Percentiles rank a stretch among this genome's conserved stretches.
These are phyloP conservation scores for Argyrosomus regius DNA, from an alignment of 2,797 vertebrate species.

Conservation along the genomic window DNA sequence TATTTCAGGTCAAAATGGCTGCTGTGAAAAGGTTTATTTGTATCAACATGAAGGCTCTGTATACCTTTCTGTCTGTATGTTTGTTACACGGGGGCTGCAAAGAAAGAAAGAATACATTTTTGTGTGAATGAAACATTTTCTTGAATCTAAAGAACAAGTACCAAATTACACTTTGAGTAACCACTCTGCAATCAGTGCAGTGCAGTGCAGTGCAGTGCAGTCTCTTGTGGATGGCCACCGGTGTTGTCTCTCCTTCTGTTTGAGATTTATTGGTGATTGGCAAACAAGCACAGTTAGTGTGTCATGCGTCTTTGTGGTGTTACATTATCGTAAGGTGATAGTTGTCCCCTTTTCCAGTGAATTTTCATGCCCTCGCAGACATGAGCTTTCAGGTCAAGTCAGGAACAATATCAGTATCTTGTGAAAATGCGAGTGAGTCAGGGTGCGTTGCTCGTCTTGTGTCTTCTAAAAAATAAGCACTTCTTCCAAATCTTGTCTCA, in stretches of 20 bases:
- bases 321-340: constrained; percentile 15
- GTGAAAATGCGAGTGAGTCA: neutral
- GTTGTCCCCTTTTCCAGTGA: neutral
- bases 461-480: neutral
- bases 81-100: neutral
- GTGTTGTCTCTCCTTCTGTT: no score
- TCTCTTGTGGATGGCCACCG: neutral
- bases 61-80: neutral
- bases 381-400: neutral
- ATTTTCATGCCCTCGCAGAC: neutral
- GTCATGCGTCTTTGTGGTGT: neutral
- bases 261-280: no score
- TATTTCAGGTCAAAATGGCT: no score
- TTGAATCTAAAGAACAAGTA: neutral
- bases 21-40: neutral
- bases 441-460: neutral
- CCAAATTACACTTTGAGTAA: no score
- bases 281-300: neutral
- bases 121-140: neutral
- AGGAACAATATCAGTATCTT: neutral
- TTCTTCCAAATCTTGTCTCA: neutral
- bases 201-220: no score
- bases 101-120: neutral
- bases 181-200: neutral
- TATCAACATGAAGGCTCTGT: neutral